Conservation (phyloP, 2,113 vertebrate genomes). For the Saimiri boliviensis region DNA sequence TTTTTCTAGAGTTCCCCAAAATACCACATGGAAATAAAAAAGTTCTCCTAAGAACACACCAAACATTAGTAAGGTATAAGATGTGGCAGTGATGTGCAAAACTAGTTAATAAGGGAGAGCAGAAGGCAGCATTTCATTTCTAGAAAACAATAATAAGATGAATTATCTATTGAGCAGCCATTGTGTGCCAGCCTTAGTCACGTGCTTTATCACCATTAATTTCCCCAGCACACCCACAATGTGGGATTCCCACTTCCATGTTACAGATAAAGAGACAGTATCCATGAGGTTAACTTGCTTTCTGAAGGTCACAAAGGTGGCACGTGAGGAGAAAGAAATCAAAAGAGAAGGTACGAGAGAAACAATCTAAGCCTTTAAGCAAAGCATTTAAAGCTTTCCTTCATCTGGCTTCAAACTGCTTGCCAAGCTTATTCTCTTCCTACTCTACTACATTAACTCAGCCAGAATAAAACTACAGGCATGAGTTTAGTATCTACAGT, state of each 20-base stretch:
- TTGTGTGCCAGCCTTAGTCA: background rate
- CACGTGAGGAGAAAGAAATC: background rate
- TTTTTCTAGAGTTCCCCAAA: background rate
- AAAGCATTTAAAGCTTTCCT: background rate
- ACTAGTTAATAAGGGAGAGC: background rate
- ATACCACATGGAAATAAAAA: slow-evolving; percentile 6
- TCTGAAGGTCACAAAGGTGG: background rate
- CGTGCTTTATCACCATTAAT: background rate
- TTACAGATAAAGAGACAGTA: background rate
- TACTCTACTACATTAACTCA: background rate
- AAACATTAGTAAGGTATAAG: background rate
- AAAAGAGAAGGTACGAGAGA: background rate
- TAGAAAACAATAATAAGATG: background rate
- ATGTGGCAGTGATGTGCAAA: background rate
- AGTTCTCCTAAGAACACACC: background rate
- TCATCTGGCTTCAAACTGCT: background rate
- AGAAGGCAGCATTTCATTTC: background rate
- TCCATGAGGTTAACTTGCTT: background rate
- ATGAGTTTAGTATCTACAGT: background rate
- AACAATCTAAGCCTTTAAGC: background rate
- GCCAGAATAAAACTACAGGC: background rate
- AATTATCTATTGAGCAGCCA: background rate
- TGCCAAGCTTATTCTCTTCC: background rate
- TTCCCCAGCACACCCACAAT: background rate
- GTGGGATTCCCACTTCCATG: background rate